Percentiles rank a stretch among this genome's conserved stretches.
phyloP scores from a whole-genome alignment of 2,888 invertebrate species.

The Athalia circularis region DNA sequence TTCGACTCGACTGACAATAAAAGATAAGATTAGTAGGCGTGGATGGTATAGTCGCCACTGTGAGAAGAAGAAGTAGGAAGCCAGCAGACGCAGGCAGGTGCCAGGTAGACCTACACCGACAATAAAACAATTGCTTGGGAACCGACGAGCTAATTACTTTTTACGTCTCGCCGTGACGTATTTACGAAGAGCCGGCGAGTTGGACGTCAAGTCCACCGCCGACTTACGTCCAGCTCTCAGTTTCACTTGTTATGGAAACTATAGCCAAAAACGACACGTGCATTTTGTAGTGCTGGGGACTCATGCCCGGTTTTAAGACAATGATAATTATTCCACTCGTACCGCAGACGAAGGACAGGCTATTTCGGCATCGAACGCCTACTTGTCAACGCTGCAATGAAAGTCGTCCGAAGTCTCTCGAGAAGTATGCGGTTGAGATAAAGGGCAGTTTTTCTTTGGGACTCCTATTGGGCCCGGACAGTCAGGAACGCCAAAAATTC shows the following conservation, averaged over 20 bases:
- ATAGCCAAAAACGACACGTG: no score
- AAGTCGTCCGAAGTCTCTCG: neutral
- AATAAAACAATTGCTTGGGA: conserved; percentile 26
- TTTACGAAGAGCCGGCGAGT: conserved; percentile 35
- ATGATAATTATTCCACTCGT: no score
- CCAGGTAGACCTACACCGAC: conserved; percentile 39
- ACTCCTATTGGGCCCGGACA: conserved; percentile 30
- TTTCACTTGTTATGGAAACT: no score
- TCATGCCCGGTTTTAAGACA: no score
- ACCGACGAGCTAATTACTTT: conserved; percentile 30
- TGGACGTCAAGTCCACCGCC: neutral
- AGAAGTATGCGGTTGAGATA: conserved; percentile 24
- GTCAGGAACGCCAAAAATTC: conserved; percentile 34
- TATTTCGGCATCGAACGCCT: no score
- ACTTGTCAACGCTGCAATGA: no score
- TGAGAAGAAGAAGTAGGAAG: conserved; percentile 48
- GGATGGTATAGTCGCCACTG: neutral
- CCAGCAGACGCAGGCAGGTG: conserved; percentile 42
- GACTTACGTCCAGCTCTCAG: no score
- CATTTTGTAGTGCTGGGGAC: no score
- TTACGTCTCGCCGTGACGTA: neutral
- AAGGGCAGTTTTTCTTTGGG: conserved; percentile 50
- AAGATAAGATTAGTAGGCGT: conserved; percentile 33
- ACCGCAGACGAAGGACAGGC: no score
- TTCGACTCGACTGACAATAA: neutral